Evolutionary conservation across 2,888 invertebrate genomes (phyloP).

Genomic region (Platyscelio sp.): DNA sequence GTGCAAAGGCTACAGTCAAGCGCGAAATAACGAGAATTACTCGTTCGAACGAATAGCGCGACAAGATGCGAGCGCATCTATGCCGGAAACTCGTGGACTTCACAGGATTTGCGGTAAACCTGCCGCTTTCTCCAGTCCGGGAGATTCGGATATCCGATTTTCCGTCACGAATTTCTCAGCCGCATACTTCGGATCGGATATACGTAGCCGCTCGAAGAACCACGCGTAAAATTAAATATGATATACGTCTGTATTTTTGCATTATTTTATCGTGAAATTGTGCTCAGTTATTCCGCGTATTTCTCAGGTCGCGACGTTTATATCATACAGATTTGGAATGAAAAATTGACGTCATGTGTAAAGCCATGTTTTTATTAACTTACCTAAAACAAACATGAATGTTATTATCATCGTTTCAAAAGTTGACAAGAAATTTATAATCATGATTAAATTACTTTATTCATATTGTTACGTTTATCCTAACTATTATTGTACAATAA

Average conservation of each 20-base stretch:
- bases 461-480: too few relatives aligned
- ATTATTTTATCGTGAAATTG: conserved; percentile 41
- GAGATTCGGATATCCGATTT: conserved; percentile 69
- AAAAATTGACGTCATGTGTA: neutral
- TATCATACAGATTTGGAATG: neutral
- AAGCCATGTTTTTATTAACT: neutral
- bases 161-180: conserved; percentile 68
- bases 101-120: conserved; percentile 72
- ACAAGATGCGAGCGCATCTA: conserved; percentile 68
- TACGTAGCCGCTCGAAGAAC: conserved; percentile 50
- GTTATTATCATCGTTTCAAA: too few relatives aligned
- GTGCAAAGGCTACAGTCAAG: conserved; percentile 70
- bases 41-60: conserved; percentile 66
- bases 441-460: too few relatives aligned
- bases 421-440: too few relatives aligned
- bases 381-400: too few relatives aligned
- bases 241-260: conserved; percentile 42
- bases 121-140: conserved; percentile 64
- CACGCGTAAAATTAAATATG: conserved; percentile 56
- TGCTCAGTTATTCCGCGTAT: conserved; percentile 17
- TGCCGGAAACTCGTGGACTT: conserved; percentile 72
- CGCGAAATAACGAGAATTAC: conserved; percentile 72
- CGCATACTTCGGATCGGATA: conserved; percentile 62
- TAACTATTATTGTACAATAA: too few relatives aligned
- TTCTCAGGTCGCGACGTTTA: conserved; percentile 1